Conservation (phyloP, 2,888 invertebrate species). For the Euclidia mi region DNA sequence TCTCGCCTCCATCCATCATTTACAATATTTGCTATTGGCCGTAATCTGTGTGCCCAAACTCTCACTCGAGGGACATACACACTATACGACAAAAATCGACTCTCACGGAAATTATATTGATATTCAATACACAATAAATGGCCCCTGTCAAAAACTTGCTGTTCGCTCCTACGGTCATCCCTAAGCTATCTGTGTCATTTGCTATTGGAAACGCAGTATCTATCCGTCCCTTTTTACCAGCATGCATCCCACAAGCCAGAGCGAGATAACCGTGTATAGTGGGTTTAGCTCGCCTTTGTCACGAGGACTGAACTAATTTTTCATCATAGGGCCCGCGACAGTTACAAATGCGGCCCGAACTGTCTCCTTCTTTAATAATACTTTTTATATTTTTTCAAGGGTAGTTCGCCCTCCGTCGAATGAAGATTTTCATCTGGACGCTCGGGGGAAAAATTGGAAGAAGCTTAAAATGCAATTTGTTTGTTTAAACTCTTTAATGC, state of each 20-base stretch:
- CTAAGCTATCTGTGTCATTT: constrained; percentile 90
- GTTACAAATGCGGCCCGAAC: constrained; percentile 90
- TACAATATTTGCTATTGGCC: constrained; percentile 87
- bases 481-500: constrained; percentile 76
- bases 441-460: constrained; percentile 80
- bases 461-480: constrained; percentile 86
- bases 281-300: constrained; percentile 88
- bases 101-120: constrained; percentile 90
- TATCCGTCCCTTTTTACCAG: constrained; percentile 67
- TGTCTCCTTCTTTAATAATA: constrained; percentile 91
- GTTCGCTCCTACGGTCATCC: constrained; percentile 90
- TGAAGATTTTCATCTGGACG: constrained; percentile 86
- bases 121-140: constrained; percentile 91
- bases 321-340: constrained; percentile 90
- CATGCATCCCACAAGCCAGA: constrained; percentile 66
- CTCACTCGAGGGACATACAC: constrained; percentile 77
- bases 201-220: constrained; percentile 86
- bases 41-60: constrained; percentile 88
- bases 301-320: constrained; percentile 90
- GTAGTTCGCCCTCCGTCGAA: constrained; percentile 85
- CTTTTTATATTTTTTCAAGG: constrained; percentile 89
- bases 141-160: constrained; percentile 90
- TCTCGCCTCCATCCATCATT: constrained; percentile 81
- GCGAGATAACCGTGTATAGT: constrained; percentile 80
- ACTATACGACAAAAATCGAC: constrained; percentile 88